Base-by-base conservation (phyloP, 1,140 invertebrate species). In the Rhyzopertha dominica region DNA sequence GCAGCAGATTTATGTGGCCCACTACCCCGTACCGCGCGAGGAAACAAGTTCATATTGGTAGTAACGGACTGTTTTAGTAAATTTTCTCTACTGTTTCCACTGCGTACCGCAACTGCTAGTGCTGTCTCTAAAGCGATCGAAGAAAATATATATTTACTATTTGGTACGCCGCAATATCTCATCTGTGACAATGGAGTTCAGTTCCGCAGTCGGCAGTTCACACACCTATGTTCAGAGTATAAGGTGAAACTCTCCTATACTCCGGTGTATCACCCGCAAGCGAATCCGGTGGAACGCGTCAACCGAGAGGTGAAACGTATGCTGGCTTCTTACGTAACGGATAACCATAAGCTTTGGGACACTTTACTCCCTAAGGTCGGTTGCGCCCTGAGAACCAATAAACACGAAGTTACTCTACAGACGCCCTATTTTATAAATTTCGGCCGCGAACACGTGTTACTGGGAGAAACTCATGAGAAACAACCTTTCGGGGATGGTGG, bases 1-100 rank as follows among this genome's bases (percentile, higher is more conserved):
- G 20, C 30, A 20, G 48, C 32, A 5, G 40, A 70, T 65, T 38
- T 75, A 61, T 41, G 71, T 56, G 51, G 60, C 14, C 53, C 59
- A 3, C 37, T 65, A 2, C 48, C 59, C 2, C 13, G 26, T 5
- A 59, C 50, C 2, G 9, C 24, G 4, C 16, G 5, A 9, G 50
- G 53, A 1, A 58, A 62, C 45, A 47, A 43, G 13, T 66, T 64
- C 49, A 50, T 68, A 10, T 25, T 70, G 3, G 61, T 67, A 1
- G 37, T 65, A 5, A 38, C 43, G 20, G 61, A 67, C 25, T 16
- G 34, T 32, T 43, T 51, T 26, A 43, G 28, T 7, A 43, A 54
- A 32, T 40, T 43, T 25, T 25, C 34, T 4, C 18, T 43, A 4
- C 14, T 42, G 10, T 42, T 43, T 16, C 49, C 39, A 9, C 18